These are phyloP conservation scores for Rana temporaria DNA, from an alignment of 2,113 vertebrate species.

Conservation along the genomic window DNA sequence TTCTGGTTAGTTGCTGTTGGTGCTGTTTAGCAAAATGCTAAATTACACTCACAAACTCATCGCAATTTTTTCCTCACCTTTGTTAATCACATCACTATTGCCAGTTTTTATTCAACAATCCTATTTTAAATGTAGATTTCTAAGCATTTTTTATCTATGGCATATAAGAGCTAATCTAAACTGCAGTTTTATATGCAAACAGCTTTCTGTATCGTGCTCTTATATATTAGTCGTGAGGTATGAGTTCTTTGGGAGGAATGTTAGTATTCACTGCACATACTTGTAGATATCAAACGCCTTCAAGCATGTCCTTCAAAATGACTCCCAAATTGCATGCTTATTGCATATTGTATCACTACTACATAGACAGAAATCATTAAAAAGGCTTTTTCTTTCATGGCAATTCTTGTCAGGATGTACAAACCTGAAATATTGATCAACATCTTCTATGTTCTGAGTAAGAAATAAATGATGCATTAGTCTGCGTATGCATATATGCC, in stretches of 20 bases:
- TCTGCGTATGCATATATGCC: conserved; percentile 23
- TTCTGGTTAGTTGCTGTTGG: too few species aligned
- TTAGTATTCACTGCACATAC: conserved; percentile 42
- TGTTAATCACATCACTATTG: too few species aligned
- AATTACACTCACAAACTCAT: too few species aligned
- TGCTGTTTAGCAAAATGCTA: too few species aligned
- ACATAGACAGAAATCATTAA: conserved; percentile 47
- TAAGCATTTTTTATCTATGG: too few species aligned
- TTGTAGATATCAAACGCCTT: conserved; percentile 46
- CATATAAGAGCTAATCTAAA: not conserved
- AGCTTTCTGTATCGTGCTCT: not conserved
- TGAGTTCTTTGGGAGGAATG: not conserved
- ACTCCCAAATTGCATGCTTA: conserved; percentile 45
- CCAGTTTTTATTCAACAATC: too few species aligned
- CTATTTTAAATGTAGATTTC: too few species aligned
- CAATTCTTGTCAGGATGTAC: conserved; percentile 49
- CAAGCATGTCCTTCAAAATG: conserved; percentile 51
- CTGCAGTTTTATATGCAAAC: not conserved
- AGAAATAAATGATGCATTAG: conserved; percentile 42
- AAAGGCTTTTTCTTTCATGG: conserved; percentile 44
- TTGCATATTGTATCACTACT: conserved; percentile 49
- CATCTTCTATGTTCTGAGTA: conserved; percentile 35
- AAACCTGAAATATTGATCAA: conserved; percentile 49
- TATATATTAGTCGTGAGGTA: conserved; percentile 23
- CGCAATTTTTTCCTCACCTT: too few species aligned